A percentile compares a stretch with the other conserved stretches of the same genome.
Evolutionary conservation across 2,888 invertebrate species (phyloP).

Genomic region (Heliothis peltigera): DNA sequence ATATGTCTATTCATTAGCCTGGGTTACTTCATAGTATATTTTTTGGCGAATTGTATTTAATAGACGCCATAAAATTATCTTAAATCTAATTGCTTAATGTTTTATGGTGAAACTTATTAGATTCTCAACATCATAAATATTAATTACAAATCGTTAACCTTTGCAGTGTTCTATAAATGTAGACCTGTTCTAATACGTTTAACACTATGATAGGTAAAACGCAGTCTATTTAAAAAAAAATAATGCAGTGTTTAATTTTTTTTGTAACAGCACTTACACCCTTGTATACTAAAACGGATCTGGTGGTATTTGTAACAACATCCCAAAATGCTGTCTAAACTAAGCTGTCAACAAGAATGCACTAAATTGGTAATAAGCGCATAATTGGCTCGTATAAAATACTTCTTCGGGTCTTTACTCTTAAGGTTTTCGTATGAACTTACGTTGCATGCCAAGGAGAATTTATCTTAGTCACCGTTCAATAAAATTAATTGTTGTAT

Average conservation of each 20-base stretch:
- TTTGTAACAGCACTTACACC: not conserved
- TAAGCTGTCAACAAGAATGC: conserved; percentile 25
- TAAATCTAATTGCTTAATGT: too few relatives aligned
- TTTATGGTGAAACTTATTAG: too few relatives aligned
- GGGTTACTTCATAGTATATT: conserved; percentile 43
- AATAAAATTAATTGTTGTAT: conserved; percentile 33
- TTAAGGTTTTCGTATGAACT: conserved; percentile 7
- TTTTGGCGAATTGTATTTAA: conserved; percentile 41
- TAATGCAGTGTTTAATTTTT: too few relatives aligned
- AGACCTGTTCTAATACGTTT: too few relatives aligned
- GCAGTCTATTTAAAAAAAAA: too few relatives aligned
- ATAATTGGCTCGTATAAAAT: conserved; percentile 24
- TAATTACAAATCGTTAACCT: not conserved
- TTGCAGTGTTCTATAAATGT: not conserved
- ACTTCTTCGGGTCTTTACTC: conserved; percentile 19
- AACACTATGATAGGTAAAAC: too few relatives aligned
- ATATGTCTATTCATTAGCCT: conserved; percentile 46
- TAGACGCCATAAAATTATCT: conserved; percentile 2
- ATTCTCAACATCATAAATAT: too few relatives aligned
- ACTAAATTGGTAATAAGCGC: conserved; percentile 37
- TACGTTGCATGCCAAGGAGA: not conserved
- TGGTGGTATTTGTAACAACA: conserved; percentile 18
- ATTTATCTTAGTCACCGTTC: conserved; percentile 6
- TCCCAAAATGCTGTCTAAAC: conserved; percentile 19
- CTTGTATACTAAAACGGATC: not conserved